Percentiles rank a stretch among this genome's conserved stretches.
These are phyloP conservation scores for Limosa lapponica DNA, from an alignment of 2,797 vertebrate genomes.

Conservation along the genomic window DNA sequence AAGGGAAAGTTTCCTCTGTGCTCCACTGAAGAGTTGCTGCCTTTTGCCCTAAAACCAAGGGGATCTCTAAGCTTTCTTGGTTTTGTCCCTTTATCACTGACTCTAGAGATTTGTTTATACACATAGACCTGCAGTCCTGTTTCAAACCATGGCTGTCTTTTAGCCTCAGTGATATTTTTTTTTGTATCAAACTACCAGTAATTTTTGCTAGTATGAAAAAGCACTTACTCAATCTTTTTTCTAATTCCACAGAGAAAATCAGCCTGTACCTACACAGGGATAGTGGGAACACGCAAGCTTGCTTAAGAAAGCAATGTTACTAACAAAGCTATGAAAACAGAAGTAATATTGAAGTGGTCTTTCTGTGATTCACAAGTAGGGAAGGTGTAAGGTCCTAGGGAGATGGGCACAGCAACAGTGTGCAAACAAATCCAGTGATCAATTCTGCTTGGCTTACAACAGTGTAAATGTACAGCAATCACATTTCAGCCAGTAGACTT, in stretches of 20 bases:
- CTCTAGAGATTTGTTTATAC: background rate
- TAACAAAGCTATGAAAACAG: background rate
- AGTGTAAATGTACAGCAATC: background rate
- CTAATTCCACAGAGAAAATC: background rate
- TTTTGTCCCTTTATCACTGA: background rate
- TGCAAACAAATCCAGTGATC: background rate
- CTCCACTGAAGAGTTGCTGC: background rate
- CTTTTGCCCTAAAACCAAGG: background rate
- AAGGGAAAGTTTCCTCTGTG: background rate
- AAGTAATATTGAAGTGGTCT: background rate
- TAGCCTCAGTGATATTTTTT: background rate
- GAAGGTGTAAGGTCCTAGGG: background rate
- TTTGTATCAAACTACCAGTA: background rate
- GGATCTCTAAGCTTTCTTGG: background rate
- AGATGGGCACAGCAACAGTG: background rate
- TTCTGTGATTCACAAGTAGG: background rate
- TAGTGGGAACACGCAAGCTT: background rate
- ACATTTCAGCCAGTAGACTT: background rate
- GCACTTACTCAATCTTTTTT: background rate
- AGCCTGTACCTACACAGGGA: background rate
- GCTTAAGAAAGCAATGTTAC: background rate
- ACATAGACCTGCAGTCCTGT: background rate
- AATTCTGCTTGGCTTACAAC: background rate
- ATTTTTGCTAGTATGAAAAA: background rate
- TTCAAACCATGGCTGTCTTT: background rate